phyloP scores from a whole-genome alignment of 1,140 invertebrate species.

The Aphidius ervi region DNA sequence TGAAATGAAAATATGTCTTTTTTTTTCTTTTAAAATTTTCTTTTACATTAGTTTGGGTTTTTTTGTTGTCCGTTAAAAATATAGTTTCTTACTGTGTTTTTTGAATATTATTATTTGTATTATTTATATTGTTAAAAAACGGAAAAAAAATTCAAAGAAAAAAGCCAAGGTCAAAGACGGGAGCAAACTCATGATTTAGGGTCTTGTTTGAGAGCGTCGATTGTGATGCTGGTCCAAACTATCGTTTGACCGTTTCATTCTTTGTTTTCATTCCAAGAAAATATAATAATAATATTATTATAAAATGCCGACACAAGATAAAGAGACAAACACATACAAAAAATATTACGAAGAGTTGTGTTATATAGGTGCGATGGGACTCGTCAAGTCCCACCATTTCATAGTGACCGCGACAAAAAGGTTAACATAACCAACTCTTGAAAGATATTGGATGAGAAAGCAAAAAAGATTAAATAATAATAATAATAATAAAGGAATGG shows the following conservation, averaged over 20 bases:
- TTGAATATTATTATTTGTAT: no score
- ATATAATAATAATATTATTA: slow-evolving; percentile 4
- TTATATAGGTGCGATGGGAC: slow-evolving; percentile 20
- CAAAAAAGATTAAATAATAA: not conserved
- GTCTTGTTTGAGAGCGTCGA: slow-evolving; percentile 8
- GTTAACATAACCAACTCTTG: no score
- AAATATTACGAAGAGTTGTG: slow-evolving; percentile 12
- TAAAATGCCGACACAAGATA: slow-evolving; percentile 1
- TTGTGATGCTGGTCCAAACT: not conserved
- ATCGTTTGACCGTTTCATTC: slow-evolving; percentile 12
- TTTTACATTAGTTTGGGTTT: no score
- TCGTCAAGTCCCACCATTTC: slow-evolving; percentile 18
- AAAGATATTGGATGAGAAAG: not conserved
- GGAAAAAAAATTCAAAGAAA: slow-evolving; percentile 3
- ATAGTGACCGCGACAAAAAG: no score
- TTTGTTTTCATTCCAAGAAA: slow-evolving; percentile 22
- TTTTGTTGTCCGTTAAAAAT: no score
- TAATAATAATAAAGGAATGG: slow-evolving; percentile 10
- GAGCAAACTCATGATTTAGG: slow-evolving; percentile 14
- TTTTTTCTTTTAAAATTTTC: no score
- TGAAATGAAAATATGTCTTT: no score
- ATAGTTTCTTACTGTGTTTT: no score
- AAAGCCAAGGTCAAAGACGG: slow-evolving; percentile 7
- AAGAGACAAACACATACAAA: slow-evolving; percentile 4
- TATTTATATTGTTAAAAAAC: no score